These are phyloP conservation scores for Caenorhabditis imperialis DNA, from an alignment of 2,888 invertebrate genomes.

Conservation along the genomic window DNA sequence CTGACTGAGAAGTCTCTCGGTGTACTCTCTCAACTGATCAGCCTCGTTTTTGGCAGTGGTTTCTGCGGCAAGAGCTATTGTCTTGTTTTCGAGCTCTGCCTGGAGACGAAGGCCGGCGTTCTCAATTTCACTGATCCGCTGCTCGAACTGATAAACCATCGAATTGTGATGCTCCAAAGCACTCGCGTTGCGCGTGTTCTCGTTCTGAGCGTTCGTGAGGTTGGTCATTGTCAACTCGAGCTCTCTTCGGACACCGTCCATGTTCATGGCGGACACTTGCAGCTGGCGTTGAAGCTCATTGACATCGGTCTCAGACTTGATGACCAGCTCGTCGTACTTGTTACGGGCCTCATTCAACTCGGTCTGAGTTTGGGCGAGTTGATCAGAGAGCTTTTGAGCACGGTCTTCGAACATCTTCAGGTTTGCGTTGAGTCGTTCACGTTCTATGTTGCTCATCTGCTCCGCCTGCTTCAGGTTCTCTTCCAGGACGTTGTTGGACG, in stretches of 20 bases:
- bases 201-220: constrained; percentile 12
- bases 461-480: constrained; percentile 58
- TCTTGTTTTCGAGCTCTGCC: constrained; percentile 29
- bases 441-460: constrained; percentile 51
- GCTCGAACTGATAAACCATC: constrained; percentile 25
- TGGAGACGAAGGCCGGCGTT: constrained; percentile 9
- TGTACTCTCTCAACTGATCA: constrained; percentile 37
- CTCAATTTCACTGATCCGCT: constrained; percentile 23
- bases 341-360: constrained; percentile 20
- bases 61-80: constrained; percentile 34
- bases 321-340: constrained; percentile 11
- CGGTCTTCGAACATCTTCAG: constrained; percentile 44
- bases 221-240: constrained; percentile 16
- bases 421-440: constrained; percentile 46
- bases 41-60: constrained; percentile 43
- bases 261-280: constrained; percentile 22
- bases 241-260: constrained; percentile 16
- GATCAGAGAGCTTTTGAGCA: constrained; percentile 22
- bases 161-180: constrained; percentile 23
- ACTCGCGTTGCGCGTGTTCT: constrained; percentile 8
- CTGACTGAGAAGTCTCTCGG: constrained; percentile 25
- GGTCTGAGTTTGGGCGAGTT: constrained; percentile 11
- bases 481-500: constrained; percentile 55
- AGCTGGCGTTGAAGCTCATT: constrained; percentile 36
- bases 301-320: constrained; percentile 24